These are phyloP conservation scores for Eilema sororculum DNA, from an alignment of 2,888 invertebrate genomes.

Conservation along the genomic window DNA sequence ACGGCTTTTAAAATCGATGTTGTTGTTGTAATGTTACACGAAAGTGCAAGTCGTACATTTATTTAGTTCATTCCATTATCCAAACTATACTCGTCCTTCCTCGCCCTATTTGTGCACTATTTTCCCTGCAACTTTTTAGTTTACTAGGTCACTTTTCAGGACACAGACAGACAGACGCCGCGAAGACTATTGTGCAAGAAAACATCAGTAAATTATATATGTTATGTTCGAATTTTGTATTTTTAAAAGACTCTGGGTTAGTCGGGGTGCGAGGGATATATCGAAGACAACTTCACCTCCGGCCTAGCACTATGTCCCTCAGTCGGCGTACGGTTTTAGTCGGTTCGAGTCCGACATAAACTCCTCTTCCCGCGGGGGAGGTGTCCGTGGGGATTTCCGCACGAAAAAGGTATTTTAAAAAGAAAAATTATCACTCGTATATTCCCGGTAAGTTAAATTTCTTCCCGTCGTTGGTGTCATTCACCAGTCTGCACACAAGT, in stretches of 20 bases:
- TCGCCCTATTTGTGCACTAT: slow-evolving; percentile 14
- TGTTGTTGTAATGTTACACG: neutral
- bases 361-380: too few species aligned
- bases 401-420: too few species aligned
- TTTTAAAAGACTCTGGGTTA: too few species aligned
- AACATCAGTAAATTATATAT: neutral
- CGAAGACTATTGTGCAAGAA: neutral
- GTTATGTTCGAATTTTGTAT: neutral
- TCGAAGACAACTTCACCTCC: too few species aligned
- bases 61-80: slow-evolving; percentile 5
- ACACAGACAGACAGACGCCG: slow-evolving; percentile 39
- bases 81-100: slow-evolving; percentile 13
- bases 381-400: too few species aligned
- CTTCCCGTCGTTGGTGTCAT: too few species aligned
- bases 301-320: too few species aligned
- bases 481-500: too few species aligned
- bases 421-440: neutral
- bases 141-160: slow-evolving; percentile 44
- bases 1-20: neutral
- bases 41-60: slow-evolving; percentile 11
- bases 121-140: slow-evolving; percentile 35
- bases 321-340: too few species aligned
- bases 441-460: too few species aligned
- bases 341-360: too few species aligned
- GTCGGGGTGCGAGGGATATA: too few species aligned